Percentiles rank a stretch among this genome's conserved stretches.
These are phyloP conservation scores for Ennomos fuscantarius DNA, from an alignment of 2,888 invertebrate species.

Conservation along the genomic window DNA sequence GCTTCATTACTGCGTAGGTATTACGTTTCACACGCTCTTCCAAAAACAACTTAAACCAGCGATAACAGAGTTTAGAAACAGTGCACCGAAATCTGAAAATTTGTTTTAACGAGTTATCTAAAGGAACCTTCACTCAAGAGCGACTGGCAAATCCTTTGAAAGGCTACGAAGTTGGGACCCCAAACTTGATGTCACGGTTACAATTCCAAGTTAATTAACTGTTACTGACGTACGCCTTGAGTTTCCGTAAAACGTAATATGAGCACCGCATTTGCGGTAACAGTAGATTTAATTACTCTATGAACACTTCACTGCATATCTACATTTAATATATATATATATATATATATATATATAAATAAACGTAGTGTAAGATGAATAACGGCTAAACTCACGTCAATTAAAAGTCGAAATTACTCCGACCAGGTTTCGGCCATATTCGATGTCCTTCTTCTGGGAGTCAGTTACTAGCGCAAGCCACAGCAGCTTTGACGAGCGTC, in stretches of 20 bases:
- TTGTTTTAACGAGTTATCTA: constrained; percentile 66
- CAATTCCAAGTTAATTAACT: constrained; percentile 68
- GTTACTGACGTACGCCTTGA: constrained; percentile 45
- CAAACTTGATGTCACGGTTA: constrained; percentile 62
- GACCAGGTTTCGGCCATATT: no score
- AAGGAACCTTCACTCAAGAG: constrained; percentile 55
- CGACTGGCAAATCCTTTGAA: constrained; percentile 61
- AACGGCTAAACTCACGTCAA: no score
- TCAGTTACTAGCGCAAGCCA: no score
- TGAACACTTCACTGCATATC: no score
- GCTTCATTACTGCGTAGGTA: no score
- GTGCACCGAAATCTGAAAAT: constrained; percentile 46
- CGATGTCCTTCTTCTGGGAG: no score
- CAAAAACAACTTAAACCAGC: constrained; percentile 8
- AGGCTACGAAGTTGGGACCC: constrained; percentile 58
- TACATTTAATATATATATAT: no score
- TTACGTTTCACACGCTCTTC: no score
- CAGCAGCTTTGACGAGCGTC: no score
- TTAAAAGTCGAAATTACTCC: no score
- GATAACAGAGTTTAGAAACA: constrained; percentile 20
- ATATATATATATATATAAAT: no score
- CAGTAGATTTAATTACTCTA: constrained; percentile 5
- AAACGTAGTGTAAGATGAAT: no score
- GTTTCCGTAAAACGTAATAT: constrained; percentile 49
- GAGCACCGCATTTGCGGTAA: constrained; percentile 1